Conservation (phyloP, 2,797 vertebrate species). For the Lagodon rhomboides region DNA sequence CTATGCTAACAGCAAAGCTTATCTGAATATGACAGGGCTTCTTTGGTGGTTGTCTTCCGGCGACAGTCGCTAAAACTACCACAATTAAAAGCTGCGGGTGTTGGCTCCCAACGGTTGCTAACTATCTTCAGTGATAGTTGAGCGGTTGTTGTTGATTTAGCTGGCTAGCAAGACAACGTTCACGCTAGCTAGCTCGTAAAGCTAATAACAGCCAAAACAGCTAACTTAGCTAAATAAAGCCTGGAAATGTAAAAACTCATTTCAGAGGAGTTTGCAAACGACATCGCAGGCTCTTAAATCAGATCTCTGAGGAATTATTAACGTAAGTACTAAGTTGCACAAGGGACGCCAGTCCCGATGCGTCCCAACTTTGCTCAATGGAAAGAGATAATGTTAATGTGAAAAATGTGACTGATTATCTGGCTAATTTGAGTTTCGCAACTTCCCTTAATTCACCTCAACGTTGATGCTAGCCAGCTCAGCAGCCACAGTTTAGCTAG, state of each 20-base stretch:
- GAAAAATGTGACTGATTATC: background rate
- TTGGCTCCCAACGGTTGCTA: too few species aligned
- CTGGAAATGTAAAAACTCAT: background rate
- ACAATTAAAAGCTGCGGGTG: rapidly evolving
- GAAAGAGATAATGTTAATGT: background rate
- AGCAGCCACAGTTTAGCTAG: background rate
- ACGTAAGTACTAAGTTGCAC: background rate
- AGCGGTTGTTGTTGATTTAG: background rate
- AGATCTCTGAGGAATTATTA: background rate
- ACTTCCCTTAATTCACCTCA: background rate
- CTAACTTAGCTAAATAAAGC: constrained; percentile 12
- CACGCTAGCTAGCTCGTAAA: constrained; percentile 41
- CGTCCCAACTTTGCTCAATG: background rate
- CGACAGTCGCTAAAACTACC: background rate
- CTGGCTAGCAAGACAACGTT: constrained; percentile 17
- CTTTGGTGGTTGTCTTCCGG: background rate
- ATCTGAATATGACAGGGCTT: background rate
- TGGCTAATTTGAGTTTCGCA: background rate
- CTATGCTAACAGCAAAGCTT: constrained; percentile 51
- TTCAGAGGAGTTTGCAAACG: background rate
- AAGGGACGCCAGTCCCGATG: too few species aligned
- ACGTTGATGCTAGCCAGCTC: background rate
- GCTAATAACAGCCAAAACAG: constrained; percentile 49
- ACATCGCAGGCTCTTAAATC: background rate
- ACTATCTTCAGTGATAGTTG: background rate